Base-by-base conservation (phyloP, 2,113 vertebrate genomes). In the Neotragus pygmaeus region DNA sequence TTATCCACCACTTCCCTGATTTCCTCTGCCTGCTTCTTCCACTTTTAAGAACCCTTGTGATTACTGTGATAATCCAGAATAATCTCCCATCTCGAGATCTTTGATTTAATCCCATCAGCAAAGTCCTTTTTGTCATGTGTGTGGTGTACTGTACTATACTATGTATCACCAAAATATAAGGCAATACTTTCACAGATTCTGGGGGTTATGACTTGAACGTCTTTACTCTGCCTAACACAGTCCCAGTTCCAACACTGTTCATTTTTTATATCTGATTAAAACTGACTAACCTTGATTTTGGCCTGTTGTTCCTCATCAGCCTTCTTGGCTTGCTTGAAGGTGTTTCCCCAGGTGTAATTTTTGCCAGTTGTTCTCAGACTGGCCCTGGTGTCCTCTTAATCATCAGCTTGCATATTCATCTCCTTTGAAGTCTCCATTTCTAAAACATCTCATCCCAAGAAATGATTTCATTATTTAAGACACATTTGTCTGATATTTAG, bases 401-500 rank as follows among this genome's bases (percentile, higher is more conserved):
- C 15, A 45, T 45, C 45, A 77, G 25, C 47, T 36, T 25, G 4
- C 11, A 19, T 23, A 7, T 60, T 39, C 13, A n/a, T 51, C 70
- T 90, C 39, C 57, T 58, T 55, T 64, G 49, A 45, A 27, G 25
- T 58, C 45, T 97, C 57, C 75, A 36, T 60, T 58, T 60, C 80
- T 39, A n/a, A 95, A 33, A 45, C 10, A 82, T 7, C 14, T 11
- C 30, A 62, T 16, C 21, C 5, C 28, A 62, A 82, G 36, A 85
- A 94, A 94, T 77, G 17, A 77, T 75, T 57, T 97, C 39, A n/a
- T 91, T 78, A 77, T 77, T 95, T 93, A 81, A 96, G 88, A 66
- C 51, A 91, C 21, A 49, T 60, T 57, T 1, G 2, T 70, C n/a
- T 21, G 64, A 70, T 70, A 70, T 39, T 70, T 70, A 39, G 19